A percentile compares a stretch with the other conserved stretches of the same genome.
These are phyloP conservation scores for Hippocampus abdominalis DNA, from an alignment of 2,113 vertebrate species.

Conservation along the genomic window DNA sequence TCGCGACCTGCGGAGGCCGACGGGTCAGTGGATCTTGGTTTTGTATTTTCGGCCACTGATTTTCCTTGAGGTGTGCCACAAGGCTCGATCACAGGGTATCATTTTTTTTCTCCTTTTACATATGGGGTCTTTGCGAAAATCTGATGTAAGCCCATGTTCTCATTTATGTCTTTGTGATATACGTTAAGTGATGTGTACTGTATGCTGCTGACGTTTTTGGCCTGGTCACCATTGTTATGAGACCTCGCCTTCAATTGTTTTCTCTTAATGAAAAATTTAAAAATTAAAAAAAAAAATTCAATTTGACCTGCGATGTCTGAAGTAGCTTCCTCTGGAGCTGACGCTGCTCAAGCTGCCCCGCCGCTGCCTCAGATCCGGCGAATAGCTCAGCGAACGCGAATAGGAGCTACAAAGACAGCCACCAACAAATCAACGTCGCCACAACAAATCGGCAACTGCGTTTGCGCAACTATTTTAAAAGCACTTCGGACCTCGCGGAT, in stretches of 20 bases:
- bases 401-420: constrained; percentile 75
- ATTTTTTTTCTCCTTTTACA: not conserved
- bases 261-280: no score
- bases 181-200: not conserved
- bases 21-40: not conserved
- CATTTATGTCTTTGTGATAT: not conserved
- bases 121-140: not conserved
- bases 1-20: constrained; percentile 57
- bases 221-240: not conserved
- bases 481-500: constrained; percentile 74
- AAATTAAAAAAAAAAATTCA: not conserved
- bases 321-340: constrained; percentile 83
- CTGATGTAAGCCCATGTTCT: not conserved
- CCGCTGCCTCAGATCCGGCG: constrained; percentile 76
- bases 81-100: not conserved
- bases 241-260: not conserved
- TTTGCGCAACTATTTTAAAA: not conserved
- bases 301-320: constrained; percentile 80
- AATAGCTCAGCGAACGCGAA: constrained; percentile 82
- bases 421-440: not conserved
- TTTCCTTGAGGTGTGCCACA: not conserved
- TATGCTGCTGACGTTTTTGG: not conserved
- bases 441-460: not conserved
- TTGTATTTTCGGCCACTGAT: not conserved
- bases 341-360: constrained; percentile 77